These are phyloP conservation scores for Scaptomyza parva DNA, from an alignment of 2,888 invertebrate species.

Conservation along the genomic window DNA sequence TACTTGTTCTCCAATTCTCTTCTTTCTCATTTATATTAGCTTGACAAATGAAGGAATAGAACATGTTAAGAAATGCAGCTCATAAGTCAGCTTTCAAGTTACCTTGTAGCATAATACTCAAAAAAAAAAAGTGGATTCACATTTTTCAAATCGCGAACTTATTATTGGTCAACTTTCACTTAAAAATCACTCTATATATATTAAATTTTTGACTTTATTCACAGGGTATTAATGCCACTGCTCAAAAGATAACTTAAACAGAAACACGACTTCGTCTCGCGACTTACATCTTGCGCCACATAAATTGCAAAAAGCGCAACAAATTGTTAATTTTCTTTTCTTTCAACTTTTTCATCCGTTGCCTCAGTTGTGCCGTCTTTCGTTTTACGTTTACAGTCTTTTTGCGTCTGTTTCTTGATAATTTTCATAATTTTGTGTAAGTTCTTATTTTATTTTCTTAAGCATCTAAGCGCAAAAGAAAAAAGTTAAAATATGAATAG, in stretches of 20 bases:
- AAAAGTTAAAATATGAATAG: slow-evolving; percentile 13
- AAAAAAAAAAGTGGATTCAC: too few relatives aligned
- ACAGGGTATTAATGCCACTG: slow-evolving; percentile 28
- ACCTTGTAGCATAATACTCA: slow-evolving; percentile 19
- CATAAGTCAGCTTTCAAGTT: not conserved
- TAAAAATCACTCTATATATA: slow-evolving; percentile 1
- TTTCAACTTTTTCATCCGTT: slow-evolving; percentile 35
- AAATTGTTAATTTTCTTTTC: slow-evolving; percentile 78
- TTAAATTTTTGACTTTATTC: not conserved
- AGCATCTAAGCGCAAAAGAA: slow-evolving; percentile 27
- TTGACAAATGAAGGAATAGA: slow-evolving; percentile 64
- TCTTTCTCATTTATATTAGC: slow-evolving; percentile 54
- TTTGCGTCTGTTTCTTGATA: slow-evolving; percentile 51
- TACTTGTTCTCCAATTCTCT: slow-evolving; percentile 1
- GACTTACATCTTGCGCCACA: slow-evolving; percentile 42
- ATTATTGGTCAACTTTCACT: not conserved
- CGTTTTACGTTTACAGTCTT: slow-evolving; percentile 3
- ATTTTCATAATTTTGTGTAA: slow-evolving; percentile 71
- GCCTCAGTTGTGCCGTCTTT: slow-evolving; percentile 11
- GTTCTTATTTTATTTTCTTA: slow-evolving; percentile 33
- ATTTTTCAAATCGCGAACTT: not conserved
- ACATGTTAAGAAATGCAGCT: not conserved
- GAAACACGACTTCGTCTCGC: slow-evolving; percentile 47
- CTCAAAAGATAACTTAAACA: slow-evolving; percentile 30
- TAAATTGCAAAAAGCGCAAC: slow-evolving; percentile 77